phyloP scores from a whole-genome alignment of 2,113 vertebrate species.

The Harpagus bidentatus region DNA sequence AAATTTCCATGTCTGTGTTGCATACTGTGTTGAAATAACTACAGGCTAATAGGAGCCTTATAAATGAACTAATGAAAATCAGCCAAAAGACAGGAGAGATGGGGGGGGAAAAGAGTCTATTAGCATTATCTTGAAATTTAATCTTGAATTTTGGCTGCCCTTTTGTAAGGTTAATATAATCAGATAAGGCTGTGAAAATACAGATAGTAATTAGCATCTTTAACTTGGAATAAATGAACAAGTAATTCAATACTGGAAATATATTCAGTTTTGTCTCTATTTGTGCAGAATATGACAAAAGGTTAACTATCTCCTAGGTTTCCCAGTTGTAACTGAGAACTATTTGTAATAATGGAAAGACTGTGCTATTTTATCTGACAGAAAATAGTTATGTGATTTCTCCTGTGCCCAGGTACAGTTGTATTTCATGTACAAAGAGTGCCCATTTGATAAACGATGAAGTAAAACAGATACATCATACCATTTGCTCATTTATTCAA shows the following conservation, averaged over 20 bases:
- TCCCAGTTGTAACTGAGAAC: background rate
- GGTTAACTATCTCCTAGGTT: background rate
- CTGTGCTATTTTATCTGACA: background rate
- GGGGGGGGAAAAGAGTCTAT: background rate
- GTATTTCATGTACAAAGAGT: background rate
- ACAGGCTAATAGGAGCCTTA: background rate
- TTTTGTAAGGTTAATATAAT: conserved; percentile 46
- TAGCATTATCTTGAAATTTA: conserved; percentile 41
- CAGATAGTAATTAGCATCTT: conserved; percentile 38
- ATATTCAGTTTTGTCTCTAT: background rate
- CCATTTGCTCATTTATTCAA: background rate
- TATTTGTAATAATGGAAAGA: background rate
- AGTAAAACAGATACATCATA: background rate
- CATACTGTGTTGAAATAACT: background rate
- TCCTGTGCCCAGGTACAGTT: background rate
- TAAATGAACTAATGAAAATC: background rate
- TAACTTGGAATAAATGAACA: conserved; percentile 25
- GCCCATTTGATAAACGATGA: background rate
- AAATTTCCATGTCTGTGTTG: background rate
- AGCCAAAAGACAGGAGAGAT: background rate
- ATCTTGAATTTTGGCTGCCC: conserved; percentile 36
- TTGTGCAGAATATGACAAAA: background rate
- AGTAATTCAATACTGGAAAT: conserved; percentile 9
- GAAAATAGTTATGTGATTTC: background rate
- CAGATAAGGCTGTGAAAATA: conserved; percentile 43